Evolutionary conservation across 2,888 invertebrate genomes (phyloP), one percentile per base, ranked within the genome.

Genomic region (Lissonota sp.): DNA sequence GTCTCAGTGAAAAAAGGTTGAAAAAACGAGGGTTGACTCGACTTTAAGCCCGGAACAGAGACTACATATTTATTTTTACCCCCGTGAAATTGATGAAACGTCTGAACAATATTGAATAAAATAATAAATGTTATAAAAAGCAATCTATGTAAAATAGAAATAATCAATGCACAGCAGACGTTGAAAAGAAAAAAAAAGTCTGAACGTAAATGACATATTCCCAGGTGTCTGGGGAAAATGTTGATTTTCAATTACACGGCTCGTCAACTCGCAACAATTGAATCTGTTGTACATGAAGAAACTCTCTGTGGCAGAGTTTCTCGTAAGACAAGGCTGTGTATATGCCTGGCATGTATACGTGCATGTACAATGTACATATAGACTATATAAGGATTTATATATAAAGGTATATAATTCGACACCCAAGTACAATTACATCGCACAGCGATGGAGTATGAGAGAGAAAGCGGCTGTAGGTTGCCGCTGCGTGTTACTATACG

Each of bases 201-300:
- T 26, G 26, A 26, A 26, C 39, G 40, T 67, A 44, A 46, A 64
- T 46, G 37, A 16, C 5, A 40, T 26, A 49, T 37, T 10, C 53
- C n/a, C 39, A 7, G 14, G 37, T 40, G 14, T 53, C 51, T 12
- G 14, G 44, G 44, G 26, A 16, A 60, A 74, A 57, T 69, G 76
- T 77, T 80, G 80, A 76, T 80, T 80, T 77, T 80, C 80, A 80
- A 80, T 80, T 76, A 80, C 80, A 76, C 67, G 80, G 70, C 57
- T 62, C 44, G 57, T 53, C 58, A 70, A 71, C 66, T 79, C 57
- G 44, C 10, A 44, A 6, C 53, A 53, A 53, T 16, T 12, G 53
- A n/a, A 12, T 53, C 53, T 53, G 53, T 14, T 53, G 12, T 53
- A 53, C 53, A 12, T 14, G 53, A 53, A n/a, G 53, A 53, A 53